Evolutionary conservation across 2,888 invertebrate species (phyloP).

Genomic region (Taenaris catops): DNA sequence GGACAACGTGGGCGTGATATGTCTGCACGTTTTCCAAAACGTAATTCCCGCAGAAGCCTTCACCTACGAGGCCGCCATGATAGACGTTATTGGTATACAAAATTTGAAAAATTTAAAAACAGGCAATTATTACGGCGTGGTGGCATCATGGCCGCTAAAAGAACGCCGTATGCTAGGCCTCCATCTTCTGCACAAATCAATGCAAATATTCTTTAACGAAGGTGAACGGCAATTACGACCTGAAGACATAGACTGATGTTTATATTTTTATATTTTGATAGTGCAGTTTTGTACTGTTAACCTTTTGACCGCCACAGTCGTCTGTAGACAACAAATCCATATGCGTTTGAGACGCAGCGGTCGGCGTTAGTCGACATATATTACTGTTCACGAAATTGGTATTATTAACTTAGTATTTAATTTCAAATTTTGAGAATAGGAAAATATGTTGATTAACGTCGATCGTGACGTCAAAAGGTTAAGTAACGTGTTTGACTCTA

Average conservation of each 20-base stretch:
- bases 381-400: too few species aligned
- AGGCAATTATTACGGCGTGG: constrained; percentile 91
- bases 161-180: constrained; percentile 87
- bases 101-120: constrained; percentile 88
- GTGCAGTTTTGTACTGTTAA: too few species aligned
- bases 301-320: too few species aligned
- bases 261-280: constrained; percentile 12
- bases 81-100: constrained; percentile 89
- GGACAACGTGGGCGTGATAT: constrained; percentile 90
- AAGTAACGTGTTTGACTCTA: too few species aligned
- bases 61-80: constrained; percentile 96
- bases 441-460: too few species aligned
- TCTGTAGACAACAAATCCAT: too few species aligned
- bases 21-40: constrained; percentile 94
- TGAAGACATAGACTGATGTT: constrained; percentile 79
- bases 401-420: too few species aligned
- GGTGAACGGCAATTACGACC: constrained; percentile 94
- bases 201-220: constrained; percentile 91
- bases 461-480: too few species aligned
- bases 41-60: constrained; percentile 95
- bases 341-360: too few species aligned
- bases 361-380: too few species aligned
- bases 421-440: too few species aligned
- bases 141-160: constrained; percentile 85
- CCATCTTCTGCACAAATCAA: constrained; percentile 88